These are phyloP conservation scores for Patella pellucida DNA, from an alignment of 2,888 invertebrate genomes.

Conservation along the genomic window DNA sequence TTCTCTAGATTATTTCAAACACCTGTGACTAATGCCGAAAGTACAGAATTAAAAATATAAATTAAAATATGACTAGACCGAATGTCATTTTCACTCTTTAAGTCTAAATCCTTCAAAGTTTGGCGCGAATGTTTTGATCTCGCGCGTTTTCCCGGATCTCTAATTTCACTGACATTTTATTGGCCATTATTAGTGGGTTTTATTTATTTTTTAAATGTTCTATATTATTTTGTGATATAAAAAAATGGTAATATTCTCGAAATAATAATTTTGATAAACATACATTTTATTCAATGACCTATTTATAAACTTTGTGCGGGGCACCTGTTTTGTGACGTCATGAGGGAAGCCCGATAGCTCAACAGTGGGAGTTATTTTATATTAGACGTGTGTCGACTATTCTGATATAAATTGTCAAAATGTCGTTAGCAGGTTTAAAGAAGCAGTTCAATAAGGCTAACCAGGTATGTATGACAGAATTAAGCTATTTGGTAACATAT, in stretches of 20 bases:
- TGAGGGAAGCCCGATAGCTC: slow-evolving; percentile 33
- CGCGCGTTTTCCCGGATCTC: slow-evolving; percentile 13
- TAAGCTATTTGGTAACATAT: too few relatives aligned
- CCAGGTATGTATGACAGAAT: slow-evolving; percentile 78
- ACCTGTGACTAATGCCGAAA: too few relatives aligned
- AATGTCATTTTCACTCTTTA: too few relatives aligned
- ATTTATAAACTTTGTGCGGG: neutral
- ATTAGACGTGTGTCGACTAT: neutral
- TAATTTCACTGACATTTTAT: neutral
- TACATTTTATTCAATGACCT: too few relatives aligned
- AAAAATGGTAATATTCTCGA: too few relatives aligned
- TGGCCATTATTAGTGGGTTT: slow-evolving; percentile 14
- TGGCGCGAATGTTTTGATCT: slow-evolving; percentile 23
- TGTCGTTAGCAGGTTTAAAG: slow-evolving; percentile 99
- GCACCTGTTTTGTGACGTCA: slow-evolving; percentile 26
- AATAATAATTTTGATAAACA: too few relatives aligned
- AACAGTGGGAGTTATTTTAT: too few relatives aligned
- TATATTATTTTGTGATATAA: too few relatives aligned
- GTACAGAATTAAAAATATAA: too few relatives aligned
- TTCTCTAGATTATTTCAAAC: too few relatives aligned
- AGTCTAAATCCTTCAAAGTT: neutral
- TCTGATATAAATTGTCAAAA: slow-evolving; percentile 70
- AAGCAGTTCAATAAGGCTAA: slow-evolving; percentile 99
- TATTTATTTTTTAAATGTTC: too few relatives aligned
- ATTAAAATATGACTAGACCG: too few relatives aligned